Percentiles rank a stretch among this genome's conserved stretches.
Conservation (phyloP, 2,797 vertebrate genomes). For the Lithobates sylvaticus region DNA sequence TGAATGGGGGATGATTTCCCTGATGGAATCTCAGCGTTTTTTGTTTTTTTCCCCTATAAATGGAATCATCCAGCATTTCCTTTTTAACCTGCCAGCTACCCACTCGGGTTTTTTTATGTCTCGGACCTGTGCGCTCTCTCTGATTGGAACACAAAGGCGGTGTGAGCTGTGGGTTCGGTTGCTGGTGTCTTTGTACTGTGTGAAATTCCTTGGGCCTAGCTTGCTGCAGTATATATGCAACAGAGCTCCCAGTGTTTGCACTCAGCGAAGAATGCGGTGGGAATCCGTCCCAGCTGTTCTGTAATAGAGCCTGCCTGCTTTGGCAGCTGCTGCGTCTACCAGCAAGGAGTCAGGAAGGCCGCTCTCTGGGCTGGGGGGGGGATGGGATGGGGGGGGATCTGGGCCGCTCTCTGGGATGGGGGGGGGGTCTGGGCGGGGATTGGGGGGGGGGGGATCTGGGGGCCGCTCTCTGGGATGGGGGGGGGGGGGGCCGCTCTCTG, state of each 20-base stretch:
- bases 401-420: too few relatives aligned
- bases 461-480: too few relatives aligned
- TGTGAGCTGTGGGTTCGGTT: constrained; percentile 17
- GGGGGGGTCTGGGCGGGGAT: too few relatives aligned
- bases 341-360: too few relatives aligned
- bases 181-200: constrained; percentile 48
- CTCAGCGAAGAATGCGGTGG: constrained; percentile 71
- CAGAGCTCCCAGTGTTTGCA: constrained; percentile 75
- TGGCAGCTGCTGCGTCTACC: constrained; percentile 68
- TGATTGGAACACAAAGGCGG: not conserved
- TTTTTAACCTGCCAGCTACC: not conserved
- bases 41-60: not conserved
- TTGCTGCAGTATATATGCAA: constrained; percentile 67
- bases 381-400: too few relatives aligned
- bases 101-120: too few relatives aligned
- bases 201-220: constrained; percentile 64
- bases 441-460: too few relatives aligned
- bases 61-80: not conserved
- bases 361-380: too few relatives aligned
- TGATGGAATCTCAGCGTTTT: not conserved
- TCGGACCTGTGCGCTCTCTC: too few relatives aligned
- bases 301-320: constrained; percentile 71
- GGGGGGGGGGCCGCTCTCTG: too few relatives aligned
- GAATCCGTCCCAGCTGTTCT: constrained; percentile 77
- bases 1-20: not conserved